Percentiles rank a stretch among this genome's conserved stretches.
These are phyloP conservation scores for Nicator chloris DNA, from an alignment of 2,113 vertebrate genomes.

Conservation along the genomic window DNA sequence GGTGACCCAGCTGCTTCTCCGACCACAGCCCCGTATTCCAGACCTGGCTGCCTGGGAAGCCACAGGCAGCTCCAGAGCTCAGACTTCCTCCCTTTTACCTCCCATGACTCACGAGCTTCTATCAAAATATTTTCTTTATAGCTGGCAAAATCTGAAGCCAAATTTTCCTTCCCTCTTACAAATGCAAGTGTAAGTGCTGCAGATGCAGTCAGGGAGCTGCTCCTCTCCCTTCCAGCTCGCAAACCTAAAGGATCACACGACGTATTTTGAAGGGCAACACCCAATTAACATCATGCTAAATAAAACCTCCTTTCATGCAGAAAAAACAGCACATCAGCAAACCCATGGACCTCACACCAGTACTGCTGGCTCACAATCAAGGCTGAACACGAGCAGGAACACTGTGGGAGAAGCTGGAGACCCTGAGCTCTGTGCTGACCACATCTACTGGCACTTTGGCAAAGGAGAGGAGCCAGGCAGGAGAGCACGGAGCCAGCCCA, in stretches of 20 bases:
- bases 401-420: fast-evolving
- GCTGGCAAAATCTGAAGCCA: conserved; percentile 32
- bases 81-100: background rate
- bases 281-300: background rate
- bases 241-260: background rate
- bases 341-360: background rate
- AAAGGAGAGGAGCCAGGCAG: background rate
- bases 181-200: background rate
- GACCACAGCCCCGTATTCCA: fast-evolving
- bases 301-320: background rate
- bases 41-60: background rate
- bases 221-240: background rate
- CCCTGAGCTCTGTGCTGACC: background rate
- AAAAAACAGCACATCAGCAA: background rate
- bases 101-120: background rate
- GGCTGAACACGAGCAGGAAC: background rate
- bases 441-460: background rate
- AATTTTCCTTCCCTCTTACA: background rate
- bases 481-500: background rate
- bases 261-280: background rate
- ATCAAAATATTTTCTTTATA: conserved; percentile 53
- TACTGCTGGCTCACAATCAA: background rate
- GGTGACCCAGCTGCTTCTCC: fast-evolving
- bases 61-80: background rate
- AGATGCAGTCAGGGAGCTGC: background rate